Conservation (phyloP, 2,888 invertebrate genomes). For the Altica lythri region DNA sequence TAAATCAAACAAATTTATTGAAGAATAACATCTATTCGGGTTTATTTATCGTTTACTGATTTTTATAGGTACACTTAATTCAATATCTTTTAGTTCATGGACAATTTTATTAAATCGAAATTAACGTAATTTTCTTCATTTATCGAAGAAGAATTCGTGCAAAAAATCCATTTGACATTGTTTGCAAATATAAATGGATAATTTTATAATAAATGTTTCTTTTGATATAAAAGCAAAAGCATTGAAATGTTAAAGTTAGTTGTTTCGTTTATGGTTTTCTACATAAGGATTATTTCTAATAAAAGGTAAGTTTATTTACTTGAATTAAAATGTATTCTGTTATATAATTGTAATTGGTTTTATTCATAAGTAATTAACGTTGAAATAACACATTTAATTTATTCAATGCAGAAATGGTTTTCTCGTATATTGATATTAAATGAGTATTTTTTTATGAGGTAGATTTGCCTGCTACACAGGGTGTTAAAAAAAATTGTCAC, state of each 20-base stretch:
- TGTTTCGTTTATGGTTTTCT: slow-evolving; percentile 7
- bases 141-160: slow-evolving; percentile 39
- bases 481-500: too few relatives aligned
- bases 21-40: slow-evolving; percentile 3
- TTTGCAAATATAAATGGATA: slow-evolving; percentile 21
- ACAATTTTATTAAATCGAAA: slow-evolving; percentile 27
- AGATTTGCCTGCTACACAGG: too few relatives aligned
- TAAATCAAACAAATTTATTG: too few relatives aligned
- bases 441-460: too few relatives aligned
- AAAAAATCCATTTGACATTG: slow-evolving; percentile 43
- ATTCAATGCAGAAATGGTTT: too few relatives aligned
- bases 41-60: too few relatives aligned
- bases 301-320: not conserved
- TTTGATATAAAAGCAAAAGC: slow-evolving; percentile 31
- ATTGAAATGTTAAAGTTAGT: slow-evolving; percentile 14
- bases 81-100: slow-evolving; percentile 31
- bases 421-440: too few relatives aligned
- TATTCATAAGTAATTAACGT: too few relatives aligned
- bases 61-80: too few relatives aligned
- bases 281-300: not conserved
- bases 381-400: too few relatives aligned
- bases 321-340: not conserved
- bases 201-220: slow-evolving; percentile 20
- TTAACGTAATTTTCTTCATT: slow-evolving; percentile 31
- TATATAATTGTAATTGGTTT: too few relatives aligned